Conservation (phyloP, 1,140 invertebrate species). For the Mylabris phalerata region DNA sequence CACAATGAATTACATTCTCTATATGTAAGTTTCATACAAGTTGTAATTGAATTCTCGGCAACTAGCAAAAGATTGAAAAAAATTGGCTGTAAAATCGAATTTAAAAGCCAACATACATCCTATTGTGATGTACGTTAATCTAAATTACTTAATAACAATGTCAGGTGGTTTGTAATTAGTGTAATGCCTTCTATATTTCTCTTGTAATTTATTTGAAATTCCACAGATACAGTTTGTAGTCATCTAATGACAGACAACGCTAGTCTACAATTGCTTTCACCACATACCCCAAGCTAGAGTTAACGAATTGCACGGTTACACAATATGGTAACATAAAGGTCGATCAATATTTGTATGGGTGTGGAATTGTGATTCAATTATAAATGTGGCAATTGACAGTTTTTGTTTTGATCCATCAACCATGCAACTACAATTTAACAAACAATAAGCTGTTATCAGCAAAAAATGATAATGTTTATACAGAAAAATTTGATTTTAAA, state of each 20-base stretch:
- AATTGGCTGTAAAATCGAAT: not conserved
- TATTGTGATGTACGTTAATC: slow-evolving; percentile 8
- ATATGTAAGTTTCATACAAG: slow-evolving; percentile 1
- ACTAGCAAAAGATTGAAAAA: not conserved
- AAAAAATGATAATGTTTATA: too few species aligned
- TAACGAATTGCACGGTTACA: too few species aligned
- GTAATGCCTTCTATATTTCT: slow-evolving; percentile 1
- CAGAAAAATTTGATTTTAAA: too few species aligned
- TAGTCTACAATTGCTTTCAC: too few species aligned
- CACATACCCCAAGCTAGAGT: too few species aligned
- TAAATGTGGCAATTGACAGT: too few species aligned
- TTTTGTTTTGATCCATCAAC: too few species aligned
- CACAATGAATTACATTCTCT: not conserved
- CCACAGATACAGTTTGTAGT: not conserved
- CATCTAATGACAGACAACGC: slow-evolving; percentile 5
- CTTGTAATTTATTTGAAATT: slow-evolving; percentile 6
- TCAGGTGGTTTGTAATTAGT: slow-evolving; percentile 13
- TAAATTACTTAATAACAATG: slow-evolving; percentile 15
- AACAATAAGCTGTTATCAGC: too few species aligned
- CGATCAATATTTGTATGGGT: too few species aligned
- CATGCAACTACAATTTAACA: too few species aligned
- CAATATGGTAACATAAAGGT: too few species aligned
- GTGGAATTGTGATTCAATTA: too few species aligned
- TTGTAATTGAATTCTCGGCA: not conserved
- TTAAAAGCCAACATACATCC: slow-evolving; percentile 1